Conservation (phyloP, 2,888 invertebrate species). For the Meteorus cinctellus region DNA sequence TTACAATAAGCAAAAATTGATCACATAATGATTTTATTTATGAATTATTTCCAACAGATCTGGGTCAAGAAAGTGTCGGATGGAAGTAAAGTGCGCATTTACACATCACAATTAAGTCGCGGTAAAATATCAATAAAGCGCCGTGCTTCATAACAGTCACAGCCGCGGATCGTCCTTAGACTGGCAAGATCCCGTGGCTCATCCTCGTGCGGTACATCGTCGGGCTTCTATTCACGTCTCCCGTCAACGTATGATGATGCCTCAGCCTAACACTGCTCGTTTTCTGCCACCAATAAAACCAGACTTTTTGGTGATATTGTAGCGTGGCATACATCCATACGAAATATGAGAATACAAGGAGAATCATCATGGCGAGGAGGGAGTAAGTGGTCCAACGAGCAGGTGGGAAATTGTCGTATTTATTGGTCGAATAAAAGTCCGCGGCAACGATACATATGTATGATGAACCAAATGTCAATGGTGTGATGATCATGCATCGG, state of each 20-base stretch:
- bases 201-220: slow-evolving; percentile 44
- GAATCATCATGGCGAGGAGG: slow-evolving; percentile 73
- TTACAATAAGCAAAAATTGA: background rate
- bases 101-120: slow-evolving; percentile 86
- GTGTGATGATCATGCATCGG: slow-evolving; percentile 77
- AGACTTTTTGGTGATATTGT: slow-evolving; percentile 74
- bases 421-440: slow-evolving; percentile 74
- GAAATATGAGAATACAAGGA: slow-evolving; percentile 75
- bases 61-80: slow-evolving; percentile 91
- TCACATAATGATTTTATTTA: slow-evolving; percentile 64
- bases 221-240: slow-evolving; percentile 40
- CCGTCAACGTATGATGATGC: slow-evolving; percentile 38
- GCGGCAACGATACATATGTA: slow-evolving; percentile 75
- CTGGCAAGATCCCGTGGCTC: slow-evolving; percentile 43
- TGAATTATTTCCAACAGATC: slow-evolving; percentile 77
- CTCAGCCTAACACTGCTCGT: slow-evolving; percentile 72
- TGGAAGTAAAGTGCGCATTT: slow-evolving; percentile 87
- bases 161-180: slow-evolving; percentile 40
- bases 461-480: slow-evolving; percentile 75
- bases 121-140: slow-evolving; percentile 92
- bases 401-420: slow-evolving; percentile 73
- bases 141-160: slow-evolving; percentile 80
- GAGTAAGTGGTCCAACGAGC: slow-evolving; percentile 75
- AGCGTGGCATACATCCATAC: slow-evolving; percentile 75
- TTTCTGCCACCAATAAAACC: slow-evolving; percentile 77